Base-by-base conservation (phyloP, 2,113 vertebrate species). In the Nannospalax galili region DNA sequence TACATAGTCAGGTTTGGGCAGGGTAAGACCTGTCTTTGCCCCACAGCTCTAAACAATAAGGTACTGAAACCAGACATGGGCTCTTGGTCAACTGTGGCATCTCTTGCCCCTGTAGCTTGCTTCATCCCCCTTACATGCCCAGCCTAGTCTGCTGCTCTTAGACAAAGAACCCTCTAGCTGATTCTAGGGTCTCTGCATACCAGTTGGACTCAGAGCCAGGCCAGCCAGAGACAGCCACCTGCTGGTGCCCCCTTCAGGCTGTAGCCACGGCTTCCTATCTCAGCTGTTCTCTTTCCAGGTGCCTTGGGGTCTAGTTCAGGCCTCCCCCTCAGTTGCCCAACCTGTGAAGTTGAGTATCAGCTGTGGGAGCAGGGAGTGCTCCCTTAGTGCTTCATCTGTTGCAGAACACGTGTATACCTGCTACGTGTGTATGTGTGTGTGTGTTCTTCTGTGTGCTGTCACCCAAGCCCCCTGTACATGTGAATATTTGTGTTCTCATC, bases 401-500 rank as follows among this genome's bases (percentile, higher is more conserved):
- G 10, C 8, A 48, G 86, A 69, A 70, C 79, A 7, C 4, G 16
- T 58, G 72, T 86, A 20, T n/a, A 9, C 70, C 84, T 74, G 62
- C 24, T 56, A 35, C 3, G 0, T 16, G 70, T 37, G 16, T 42
- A 2, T 45, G 32, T 35, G 32, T 7, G 22, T 3, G 0, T 52
- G 69, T 67, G 58, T 62, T n/a, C 35, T 40, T 85, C 64, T 32
- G 11, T 30, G 40, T 28, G 40, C 84, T 98, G 90, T 97, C 96
- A 81, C 96, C 96, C 92, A 85, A 93, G 97, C 94, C 93, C 30
- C 97, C 92, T 92, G 88, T 96, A 90, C 93, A 84, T 85, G 93
- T 97, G 97, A 98, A 98, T 98, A 97, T 98, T 98, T 97, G 97
- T 98, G 94, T 95, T 96, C 95, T 98, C 95, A 96, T 97, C 97